Conservation (phyloP, 2,797 vertebrate genomes). For the Acipenser transmontanus region DNA sequence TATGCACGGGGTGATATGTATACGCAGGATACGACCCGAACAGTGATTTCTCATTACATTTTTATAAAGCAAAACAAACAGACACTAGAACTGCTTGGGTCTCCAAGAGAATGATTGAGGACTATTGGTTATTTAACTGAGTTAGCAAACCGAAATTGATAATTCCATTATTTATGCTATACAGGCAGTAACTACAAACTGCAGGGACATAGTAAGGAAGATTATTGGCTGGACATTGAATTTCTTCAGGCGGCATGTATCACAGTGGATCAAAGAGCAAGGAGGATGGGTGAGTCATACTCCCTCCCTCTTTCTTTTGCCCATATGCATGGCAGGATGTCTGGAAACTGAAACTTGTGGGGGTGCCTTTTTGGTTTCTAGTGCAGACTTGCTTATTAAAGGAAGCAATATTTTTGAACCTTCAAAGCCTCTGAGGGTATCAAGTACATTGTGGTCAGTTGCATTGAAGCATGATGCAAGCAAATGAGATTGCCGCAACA, state of each 20-base stretch:
- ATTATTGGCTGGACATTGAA: slow-evolving; percentile 61
- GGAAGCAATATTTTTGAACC: slow-evolving; percentile 23
- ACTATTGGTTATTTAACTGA: no score
- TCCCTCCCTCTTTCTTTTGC: neutral
- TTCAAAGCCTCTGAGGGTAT: slow-evolving; percentile 28
- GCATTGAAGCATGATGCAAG: slow-evolving; percentile 9
- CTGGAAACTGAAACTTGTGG: slow-evolving; percentile 12
- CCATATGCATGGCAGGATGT: slow-evolving; percentile 25
- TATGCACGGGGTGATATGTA: no score
- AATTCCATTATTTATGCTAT: no score
- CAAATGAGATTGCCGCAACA: neutral
- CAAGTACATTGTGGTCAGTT: slow-evolving; percentile 24
- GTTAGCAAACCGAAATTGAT: no score
- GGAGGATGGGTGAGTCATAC: slow-evolving; percentile 65
- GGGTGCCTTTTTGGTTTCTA: slow-evolving; percentile 24
- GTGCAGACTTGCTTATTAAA: slow-evolving; percentile 33
- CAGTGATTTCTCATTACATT: no score
- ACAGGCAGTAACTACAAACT: slow-evolving; percentile 57
- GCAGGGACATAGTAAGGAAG: slow-evolving; percentile 46
- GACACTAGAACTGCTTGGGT: no score
- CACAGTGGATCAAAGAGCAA: slow-evolving; percentile 56
- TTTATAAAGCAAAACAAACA: no score
- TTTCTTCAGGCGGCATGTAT: slow-evolving; percentile 52
- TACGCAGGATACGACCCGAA: no score
- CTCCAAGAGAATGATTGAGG: no score